These are phyloP conservation scores for Agrochola lota DNA, from an alignment of 2,888 invertebrate genomes.

Conservation along the genomic window DNA sequence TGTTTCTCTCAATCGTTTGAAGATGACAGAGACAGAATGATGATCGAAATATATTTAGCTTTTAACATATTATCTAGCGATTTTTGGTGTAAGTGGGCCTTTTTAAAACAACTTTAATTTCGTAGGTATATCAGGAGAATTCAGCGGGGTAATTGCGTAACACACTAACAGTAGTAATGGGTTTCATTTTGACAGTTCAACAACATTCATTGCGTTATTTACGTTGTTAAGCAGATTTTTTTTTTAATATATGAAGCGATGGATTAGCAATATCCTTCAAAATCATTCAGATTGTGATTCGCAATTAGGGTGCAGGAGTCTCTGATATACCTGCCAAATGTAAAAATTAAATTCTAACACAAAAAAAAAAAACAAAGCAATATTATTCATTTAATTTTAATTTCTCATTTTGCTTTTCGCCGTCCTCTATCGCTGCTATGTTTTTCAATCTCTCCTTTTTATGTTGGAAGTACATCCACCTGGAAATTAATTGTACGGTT, in stretches of 20 bases:
- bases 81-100: background rate
- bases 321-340: background rate
- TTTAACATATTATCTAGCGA: too few species aligned
- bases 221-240: too few species aligned
- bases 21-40: too few species aligned
- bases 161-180: too few species aligned
- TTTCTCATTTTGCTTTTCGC: constrained; percentile 69
- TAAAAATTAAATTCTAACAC: background rate
- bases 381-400: constrained; percentile 43
- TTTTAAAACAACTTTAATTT: background rate
- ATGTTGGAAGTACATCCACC: constrained; percentile 93
- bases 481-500: constrained; percentile 74
- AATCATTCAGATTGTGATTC: too few species aligned
- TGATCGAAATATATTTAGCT: background rate
- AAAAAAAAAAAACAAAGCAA: background rate
- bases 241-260: too few species aligned
- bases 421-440: constrained; percentile 73
- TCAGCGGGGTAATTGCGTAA: too few species aligned
- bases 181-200: too few species aligned
- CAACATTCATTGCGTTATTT: too few species aligned
- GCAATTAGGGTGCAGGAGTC: too few species aligned
- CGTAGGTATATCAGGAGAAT: too few species aligned
- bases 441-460: constrained; percentile 84
- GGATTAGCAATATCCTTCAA: too few species aligned
- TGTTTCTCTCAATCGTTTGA: background rate